Evolutionary conservation across 1,140 invertebrate species (phyloP).

Genomic region (Pseudomyrmex concolor): DNA sequence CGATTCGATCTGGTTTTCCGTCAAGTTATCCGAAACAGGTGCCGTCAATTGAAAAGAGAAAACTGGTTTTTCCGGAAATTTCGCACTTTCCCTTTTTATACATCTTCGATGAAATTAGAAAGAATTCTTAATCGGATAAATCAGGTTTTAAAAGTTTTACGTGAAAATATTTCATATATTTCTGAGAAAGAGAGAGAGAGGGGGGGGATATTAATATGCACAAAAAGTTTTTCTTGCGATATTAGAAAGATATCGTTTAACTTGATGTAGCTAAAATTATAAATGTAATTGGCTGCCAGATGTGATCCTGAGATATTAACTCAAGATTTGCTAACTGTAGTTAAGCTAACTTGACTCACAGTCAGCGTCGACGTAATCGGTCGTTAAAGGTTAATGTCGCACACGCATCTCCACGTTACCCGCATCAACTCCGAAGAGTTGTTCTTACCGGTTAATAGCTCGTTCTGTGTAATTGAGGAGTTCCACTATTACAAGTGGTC

Average conservation of each 20-base stretch:
- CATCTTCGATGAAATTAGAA: background rate
- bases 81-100: background rate
- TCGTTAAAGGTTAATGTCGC: conserved; percentile 35
- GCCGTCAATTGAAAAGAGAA: background rate
- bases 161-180: background rate
- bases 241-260: background rate
- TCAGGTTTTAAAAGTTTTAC: conserved; percentile 21
- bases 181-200: background rate
- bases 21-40: background rate
- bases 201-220: no score
- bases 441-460: conserved; percentile 51
- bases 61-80: background rate
- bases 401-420: conserved; percentile 35
- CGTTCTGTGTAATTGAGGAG: conserved; percentile 45
- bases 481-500: conserved; percentile 29
- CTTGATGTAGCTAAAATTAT: conserved; percentile 15
- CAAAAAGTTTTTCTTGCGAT: background rate
- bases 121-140: background rate
- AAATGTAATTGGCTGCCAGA: conserved; percentile 1
- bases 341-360: conserved; percentile 31
- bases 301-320: conserved; percentile 35
- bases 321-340: conserved; percentile 26
- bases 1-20: background rate
- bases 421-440: conserved; percentile 28
- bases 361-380: conserved; percentile 29